A percentile compares a stretch with the other conserved stretches of the same genome.
Evolutionary conservation across 30 jellyfish, hydroid and myxozoan species (phyloP).

Genomic region (Hydra vulgaris): DNA sequence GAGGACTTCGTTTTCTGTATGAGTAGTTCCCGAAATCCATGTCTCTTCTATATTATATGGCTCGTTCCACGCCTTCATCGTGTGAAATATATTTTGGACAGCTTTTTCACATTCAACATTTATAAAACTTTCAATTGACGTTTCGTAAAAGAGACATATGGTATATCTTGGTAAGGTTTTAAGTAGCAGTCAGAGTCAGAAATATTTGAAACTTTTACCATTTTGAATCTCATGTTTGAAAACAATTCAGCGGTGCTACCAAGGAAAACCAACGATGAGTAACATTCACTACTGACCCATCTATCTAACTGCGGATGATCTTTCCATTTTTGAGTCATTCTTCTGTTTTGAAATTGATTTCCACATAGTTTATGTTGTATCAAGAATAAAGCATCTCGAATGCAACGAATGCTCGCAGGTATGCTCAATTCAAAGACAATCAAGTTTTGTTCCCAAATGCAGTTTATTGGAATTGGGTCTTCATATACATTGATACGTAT

Average conservation of each 20-base stretch:
- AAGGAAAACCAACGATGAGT: neutral
- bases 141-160: neutral
- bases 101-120: neutral
- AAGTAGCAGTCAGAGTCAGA: neutral
- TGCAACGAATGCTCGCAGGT: neutral
- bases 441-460: neutral
- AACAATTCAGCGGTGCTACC: neutral
- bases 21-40: neutral
- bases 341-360: neutral
- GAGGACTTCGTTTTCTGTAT: neutral
- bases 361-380: neutral
- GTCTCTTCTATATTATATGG: neutral
- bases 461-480: neutral
- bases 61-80: neutral
- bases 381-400: neutral
- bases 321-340: neutral
- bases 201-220: neutral
- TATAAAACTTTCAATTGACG: neutral
- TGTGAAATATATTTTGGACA: neutral
- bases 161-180: neutral
- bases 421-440: neutral
- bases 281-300: neutral
- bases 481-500: neutral
- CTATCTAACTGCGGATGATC: neutral
- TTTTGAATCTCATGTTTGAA: neutral